Percentiles rank a stretch among this genome's conserved stretches.
These are phyloP conservation scores for Cnemophilus loriae DNA, from an alignment of 2,113 vertebrate genomes.

Conservation along the genomic window DNA sequence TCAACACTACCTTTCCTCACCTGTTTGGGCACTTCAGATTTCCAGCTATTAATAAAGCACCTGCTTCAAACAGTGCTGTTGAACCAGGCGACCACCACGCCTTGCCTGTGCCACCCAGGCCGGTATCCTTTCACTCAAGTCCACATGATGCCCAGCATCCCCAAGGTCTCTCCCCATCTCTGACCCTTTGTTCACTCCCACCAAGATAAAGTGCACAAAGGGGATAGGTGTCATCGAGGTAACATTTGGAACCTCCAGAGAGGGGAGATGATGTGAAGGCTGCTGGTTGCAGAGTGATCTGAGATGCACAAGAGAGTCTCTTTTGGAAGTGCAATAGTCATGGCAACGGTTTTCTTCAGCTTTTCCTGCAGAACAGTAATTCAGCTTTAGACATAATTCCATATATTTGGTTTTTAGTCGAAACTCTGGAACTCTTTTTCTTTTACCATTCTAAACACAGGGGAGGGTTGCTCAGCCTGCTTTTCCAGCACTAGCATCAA, in stretches of 20 bases:
- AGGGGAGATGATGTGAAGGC: neutral
- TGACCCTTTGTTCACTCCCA: neutral
- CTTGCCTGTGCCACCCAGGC: no score
- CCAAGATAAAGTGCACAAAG: fast-evolving
- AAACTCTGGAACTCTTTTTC: neutral
- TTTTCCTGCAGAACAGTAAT: neutral
- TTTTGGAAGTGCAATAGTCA: neutral
- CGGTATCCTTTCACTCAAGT: neutral
- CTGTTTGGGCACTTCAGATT: neutral
- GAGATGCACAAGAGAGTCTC: neutral
- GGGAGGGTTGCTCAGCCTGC: neutral
- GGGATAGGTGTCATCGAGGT: neutral
- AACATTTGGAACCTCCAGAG: neutral
- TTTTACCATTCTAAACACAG: fast-evolving
- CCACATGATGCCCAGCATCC: neutral
- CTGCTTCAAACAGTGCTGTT: neutral
- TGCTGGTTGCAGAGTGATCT: neutral
- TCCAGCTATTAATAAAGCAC: neutral
- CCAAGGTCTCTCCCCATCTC: fast-evolving
- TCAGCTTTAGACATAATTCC: neutral
- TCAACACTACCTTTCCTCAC: neutral
- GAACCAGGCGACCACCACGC: neutral
- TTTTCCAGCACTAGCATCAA: neutral
- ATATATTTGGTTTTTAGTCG: neutral
- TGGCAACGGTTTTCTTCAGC: neutral